Evolutionary conservation across 2,888 invertebrate genomes (phyloP), one percentile per base, ranked within the genome.

Genomic region (Drosophila koepferae): DNA sequence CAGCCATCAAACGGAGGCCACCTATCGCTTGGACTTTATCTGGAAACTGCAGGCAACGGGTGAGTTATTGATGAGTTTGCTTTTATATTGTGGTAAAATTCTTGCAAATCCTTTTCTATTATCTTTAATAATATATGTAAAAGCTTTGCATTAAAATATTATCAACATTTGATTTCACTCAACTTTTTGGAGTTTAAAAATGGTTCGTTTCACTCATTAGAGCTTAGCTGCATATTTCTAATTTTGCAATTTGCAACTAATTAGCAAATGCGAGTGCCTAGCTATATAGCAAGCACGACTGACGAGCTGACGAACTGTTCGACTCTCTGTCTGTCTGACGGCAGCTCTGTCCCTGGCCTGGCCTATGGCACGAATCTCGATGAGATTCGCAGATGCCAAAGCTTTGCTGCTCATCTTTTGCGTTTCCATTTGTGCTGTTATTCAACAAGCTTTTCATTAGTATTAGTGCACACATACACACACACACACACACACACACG

Each of bases 41-140:
- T 99, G 99, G 99, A 99, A 99, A 93, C 94, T 98, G 36, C 98
- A 99, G 94, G 99, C 99, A 18, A 97, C 96, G 86, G 96, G 97
- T 97, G 77, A 92, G 92, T 16, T 7, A 20, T 5, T 4, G 1
- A 1, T 2, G 4, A 9, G 4, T 18, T 18, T 44, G 20, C 43
- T 5, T 5, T 18, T 16, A n/a, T 40, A 16, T 6, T 5, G 16
- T 7, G 34, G 8, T 14, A 5, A 16, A 38, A 14, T 38, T 6
- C 14, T 1, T 38, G 38, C 5, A 38, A 16, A 38, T 16, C 1
- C 16, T 6, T 16, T 16, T 23, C 4, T 20, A 2, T 16, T 12
- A 41, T 20, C 12, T 20, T 44, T 7, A 14, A 20, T 1, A 20
- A 12, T 20, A 12, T 3, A 14, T 14, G 23, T 23, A 46, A 46